phyloP scores from a whole-genome alignment of 2,113 vertebrate species.

The Periophthalmus modestus region DNA sequence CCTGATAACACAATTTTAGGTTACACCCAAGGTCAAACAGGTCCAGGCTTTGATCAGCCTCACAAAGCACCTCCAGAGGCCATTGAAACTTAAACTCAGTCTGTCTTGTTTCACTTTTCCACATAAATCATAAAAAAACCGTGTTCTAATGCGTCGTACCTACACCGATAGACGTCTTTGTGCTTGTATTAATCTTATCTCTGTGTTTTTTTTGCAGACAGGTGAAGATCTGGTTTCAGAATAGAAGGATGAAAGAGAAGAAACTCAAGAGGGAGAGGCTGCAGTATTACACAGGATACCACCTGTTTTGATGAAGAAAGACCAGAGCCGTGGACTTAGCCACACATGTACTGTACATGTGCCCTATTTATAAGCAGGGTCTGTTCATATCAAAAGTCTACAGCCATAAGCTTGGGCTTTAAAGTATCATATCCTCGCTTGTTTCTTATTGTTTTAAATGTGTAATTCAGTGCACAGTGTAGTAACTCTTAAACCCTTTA shows the following conservation, averaged over 20 bases:
- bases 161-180: neutral
- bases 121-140: neutral
- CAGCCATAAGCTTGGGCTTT: neutral
- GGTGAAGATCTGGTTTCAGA: constrained; percentile 98
- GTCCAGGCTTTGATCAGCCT: constrained; percentile 4
- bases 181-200: neutral
- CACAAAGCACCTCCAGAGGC: neutral
- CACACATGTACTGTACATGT: neutral
- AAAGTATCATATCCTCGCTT: neutral
- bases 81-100: neutral
- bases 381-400: neutral
- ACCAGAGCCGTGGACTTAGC: neutral
- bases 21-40: neutral
- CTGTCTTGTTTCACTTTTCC: neutral
- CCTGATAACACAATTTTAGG: neutral
- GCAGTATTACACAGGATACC: constrained; percentile 88
- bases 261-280: constrained; percentile 91
- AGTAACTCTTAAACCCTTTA: neutral
- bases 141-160: neutral
- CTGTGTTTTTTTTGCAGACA: constrained; percentile 67
- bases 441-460: neutral
- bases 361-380: neutral
- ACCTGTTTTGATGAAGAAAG: constrained; percentile 61
- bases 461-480: neutral
- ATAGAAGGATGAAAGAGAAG: constrained; percentile 96